A percentile compares a stretch with the other conserved stretches of the same genome.
phyloP scores from a whole-genome alignment of 2,797 vertebrate genomes.

The Cichlasoma orientale region DNA sequence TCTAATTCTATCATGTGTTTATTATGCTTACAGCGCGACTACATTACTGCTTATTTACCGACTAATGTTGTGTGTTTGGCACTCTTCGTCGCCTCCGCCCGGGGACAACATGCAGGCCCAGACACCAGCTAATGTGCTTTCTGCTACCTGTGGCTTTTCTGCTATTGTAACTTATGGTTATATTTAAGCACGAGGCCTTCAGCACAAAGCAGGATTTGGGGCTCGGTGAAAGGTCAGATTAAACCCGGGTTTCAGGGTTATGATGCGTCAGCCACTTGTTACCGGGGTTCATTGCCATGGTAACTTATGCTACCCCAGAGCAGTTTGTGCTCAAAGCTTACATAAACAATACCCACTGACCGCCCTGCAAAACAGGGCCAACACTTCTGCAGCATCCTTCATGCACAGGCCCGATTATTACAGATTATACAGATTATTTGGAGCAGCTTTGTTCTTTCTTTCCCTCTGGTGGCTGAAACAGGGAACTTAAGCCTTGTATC shows the following conservation, averaged over 20 bases:
- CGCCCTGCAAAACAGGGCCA: background rate
- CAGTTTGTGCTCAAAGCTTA: no score
- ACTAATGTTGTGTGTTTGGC: background rate
- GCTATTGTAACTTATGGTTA: background rate
- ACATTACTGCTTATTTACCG: background rate
- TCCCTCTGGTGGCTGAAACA: background rate
- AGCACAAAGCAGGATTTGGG: background rate
- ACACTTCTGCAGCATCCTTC: background rate
- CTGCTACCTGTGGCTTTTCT: background rate
- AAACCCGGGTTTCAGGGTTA: background rate
- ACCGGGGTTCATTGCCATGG: background rate
- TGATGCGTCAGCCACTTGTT: background rate
- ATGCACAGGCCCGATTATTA: background rate
- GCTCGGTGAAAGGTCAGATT: background rate
- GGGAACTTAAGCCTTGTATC: background rate
- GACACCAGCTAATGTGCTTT: no score
- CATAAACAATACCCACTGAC: background rate
- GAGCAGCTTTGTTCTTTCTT: background rate
- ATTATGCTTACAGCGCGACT: background rate
- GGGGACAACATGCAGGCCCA: background rate
- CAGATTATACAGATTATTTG: background rate
- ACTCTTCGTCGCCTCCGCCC: background rate
- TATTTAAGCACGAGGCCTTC: background rate
- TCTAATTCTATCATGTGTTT: background rate
- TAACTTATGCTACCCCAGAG: background rate